Evolutionary conservation across 2,888 invertebrate genomes (phyloP).

Genomic region (Oligia fasciuncula): DNA sequence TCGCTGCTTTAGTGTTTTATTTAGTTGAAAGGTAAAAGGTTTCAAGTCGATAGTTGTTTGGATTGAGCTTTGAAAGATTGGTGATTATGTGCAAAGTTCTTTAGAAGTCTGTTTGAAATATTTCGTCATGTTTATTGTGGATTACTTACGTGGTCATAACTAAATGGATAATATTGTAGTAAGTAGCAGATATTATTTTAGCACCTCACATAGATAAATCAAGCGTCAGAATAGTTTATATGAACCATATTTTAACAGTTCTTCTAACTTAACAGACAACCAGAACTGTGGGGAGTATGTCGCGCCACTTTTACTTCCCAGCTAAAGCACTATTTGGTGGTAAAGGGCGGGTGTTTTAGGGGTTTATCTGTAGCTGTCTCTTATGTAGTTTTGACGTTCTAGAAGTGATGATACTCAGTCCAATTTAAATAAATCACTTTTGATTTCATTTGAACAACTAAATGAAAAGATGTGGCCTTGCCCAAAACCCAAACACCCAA

Average conservation of each 20-base stretch:
- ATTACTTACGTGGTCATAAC: conserved; percentile 26
- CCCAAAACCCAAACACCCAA: not conserved
- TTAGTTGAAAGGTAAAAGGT: conserved; percentile 65
- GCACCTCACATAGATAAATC: not conserved
- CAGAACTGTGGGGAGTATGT: not conserved
- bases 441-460: not conserved
- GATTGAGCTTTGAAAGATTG: conserved; percentile 56
- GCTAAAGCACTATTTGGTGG: not conserved
- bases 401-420: not conserved
- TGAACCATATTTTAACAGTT: not conserved
- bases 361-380: not conserved
- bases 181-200: not conserved
- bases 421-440: not conserved
- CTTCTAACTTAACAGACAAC: not conserved
- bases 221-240: not conserved
- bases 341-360: not conserved
- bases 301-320: not conserved
- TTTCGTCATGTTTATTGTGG: conserved; percentile 44
- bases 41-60: conserved; percentile 57
- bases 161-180: conserved; percentile 18
- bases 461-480: not conserved
- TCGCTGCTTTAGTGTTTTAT: conserved; percentile 67
- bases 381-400: not conserved
- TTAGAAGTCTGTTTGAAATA: conserved; percentile 58
- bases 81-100: conserved; percentile 56